These are phyloP conservation scores for Acleris holmiana DNA, from an alignment of 2,888 invertebrate genomes.

Conservation along the genomic window DNA sequence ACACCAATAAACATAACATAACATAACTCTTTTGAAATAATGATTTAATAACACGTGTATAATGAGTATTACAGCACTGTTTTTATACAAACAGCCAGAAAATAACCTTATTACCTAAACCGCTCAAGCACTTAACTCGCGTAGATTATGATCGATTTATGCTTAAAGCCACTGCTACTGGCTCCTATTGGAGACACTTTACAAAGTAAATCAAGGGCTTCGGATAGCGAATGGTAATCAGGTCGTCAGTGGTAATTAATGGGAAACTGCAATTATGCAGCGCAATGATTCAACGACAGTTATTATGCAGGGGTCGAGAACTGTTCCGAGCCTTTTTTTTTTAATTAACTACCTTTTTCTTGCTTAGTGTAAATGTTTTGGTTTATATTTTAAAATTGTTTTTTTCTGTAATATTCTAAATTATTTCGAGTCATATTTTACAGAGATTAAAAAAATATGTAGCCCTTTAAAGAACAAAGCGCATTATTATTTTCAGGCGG, in stretches of 20 bases:
- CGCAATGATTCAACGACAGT: conserved; percentile 18
- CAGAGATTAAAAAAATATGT: too few relatives aligned
- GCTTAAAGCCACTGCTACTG: background rate
- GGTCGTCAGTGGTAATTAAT: conserved; percentile 22
- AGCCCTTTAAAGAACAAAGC: too few relatives aligned
- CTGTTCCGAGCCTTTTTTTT: too few relatives aligned
- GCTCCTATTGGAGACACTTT: conserved; percentile 18
- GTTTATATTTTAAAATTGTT: too few relatives aligned
- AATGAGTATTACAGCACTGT: background rate
- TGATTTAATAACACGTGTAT: background rate
- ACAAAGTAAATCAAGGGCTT: background rate
- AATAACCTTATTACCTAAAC: conserved; percentile 31
- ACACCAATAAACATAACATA: background rate
- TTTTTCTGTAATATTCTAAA: too few relatives aligned
- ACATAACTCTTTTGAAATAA: too few relatives aligned
- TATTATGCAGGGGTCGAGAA: conserved; percentile 25
- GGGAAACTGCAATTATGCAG: conserved; percentile 22
- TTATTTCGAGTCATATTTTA: too few relatives aligned
- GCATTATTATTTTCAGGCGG: too few relatives aligned
- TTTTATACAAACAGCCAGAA: background rate
- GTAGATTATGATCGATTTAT: conserved; percentile 30
- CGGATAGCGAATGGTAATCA: conserved; percentile 17
- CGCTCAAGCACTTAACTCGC: conserved; percentile 28
- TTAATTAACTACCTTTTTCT: too few relatives aligned
- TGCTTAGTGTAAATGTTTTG: too few relatives aligned